These are phyloP conservation scores for Melangyna quadrimaculata DNA, from an alignment of 2,888 invertebrate species.

Conservation along the genomic window DNA sequence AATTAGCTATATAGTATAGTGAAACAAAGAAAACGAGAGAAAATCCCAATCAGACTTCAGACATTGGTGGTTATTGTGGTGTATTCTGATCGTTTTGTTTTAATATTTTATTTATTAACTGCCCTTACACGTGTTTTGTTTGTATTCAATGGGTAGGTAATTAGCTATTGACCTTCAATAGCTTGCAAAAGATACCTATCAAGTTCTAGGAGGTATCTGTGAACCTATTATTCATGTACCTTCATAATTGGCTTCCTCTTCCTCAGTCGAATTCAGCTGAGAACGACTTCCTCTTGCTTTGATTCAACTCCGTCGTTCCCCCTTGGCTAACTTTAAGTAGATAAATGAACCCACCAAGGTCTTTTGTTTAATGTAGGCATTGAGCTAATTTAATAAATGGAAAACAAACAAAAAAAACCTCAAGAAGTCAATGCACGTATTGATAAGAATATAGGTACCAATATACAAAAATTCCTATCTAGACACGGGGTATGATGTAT, in stretches of 20 bases:
- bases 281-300: conserved; percentile 2
- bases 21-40: neutral
- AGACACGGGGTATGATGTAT: too few species aligned
- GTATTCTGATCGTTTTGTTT: neutral
- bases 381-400: neutral
- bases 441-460: conserved; percentile 5
- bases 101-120: neutral
- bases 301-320: neutral
- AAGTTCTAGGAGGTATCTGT: neutral
- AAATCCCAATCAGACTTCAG: neutral
- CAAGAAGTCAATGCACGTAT: conserved; percentile 55
- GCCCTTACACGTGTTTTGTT: neutral
- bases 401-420: neutral
- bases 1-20: neutral
- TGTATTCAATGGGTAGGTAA: neutral
- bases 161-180: neutral
- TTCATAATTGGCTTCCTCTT: conserved; percentile 8
- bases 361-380: conserved; percentile 4
- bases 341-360: conserved; percentile 34
- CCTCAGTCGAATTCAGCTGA: neutral
- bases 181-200: neutral
- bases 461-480: conserved; percentile 7
- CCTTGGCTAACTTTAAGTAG: neutral
- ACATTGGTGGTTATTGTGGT: neutral
- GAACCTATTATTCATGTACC: neutral